Base-by-base conservation (phyloP, 2,888 invertebrate genomes). In the Caenorhabditis virilis region DNA sequence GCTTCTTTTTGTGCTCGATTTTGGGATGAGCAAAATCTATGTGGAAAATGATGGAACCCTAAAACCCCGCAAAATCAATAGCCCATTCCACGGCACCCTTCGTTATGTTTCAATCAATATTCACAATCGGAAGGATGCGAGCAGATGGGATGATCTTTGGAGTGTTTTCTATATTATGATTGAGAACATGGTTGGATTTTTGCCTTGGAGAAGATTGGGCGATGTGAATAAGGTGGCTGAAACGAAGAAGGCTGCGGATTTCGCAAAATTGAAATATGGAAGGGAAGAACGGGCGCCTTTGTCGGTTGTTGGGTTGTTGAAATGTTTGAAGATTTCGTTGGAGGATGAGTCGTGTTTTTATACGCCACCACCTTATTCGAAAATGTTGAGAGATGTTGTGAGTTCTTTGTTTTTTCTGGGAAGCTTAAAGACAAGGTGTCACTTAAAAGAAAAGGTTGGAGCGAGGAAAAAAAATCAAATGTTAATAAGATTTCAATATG, bases 81-180 rank as follows among this genome's bases (percentile, higher is more conserved):
- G 59, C 6, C 56, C 63, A 20, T 77, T 76, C 60, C 45, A 64
- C 36, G 77, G 77, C 3, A 77, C 77, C 5, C 54, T 72, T 15
- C 50, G 78, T 41, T 78, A 78, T 42, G 74, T 74, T 0, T 75
- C 75, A 5, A 49, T 72, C 11, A 71, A 64, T 22, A 66, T 66
- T 43, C 75, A 74, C 49, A 41, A 48, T 15, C 45, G 71, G 52
- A 42, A 66, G 53, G 77, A 76, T 41, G 64, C 72, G 2, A 51
- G 53, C 22, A 46, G 65, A 15, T 68, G 69, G 63, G 78, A 78
- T 46, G 72, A 79, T 42, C 47, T 78, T 13, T 73, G 76, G 67
- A 69, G 72, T 26, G 65, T 76, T 15, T 77, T 65, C 65, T 78
- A 74, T 66, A 74, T 77, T 45, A 67, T 68, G 35, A 63, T 72